Percentiles rank a stretch among this genome's conserved stretches.
phyloP scores from a whole-genome alignment of 2,797 vertebrate genomes.

The Pseudopleuronectes americanus region DNA sequence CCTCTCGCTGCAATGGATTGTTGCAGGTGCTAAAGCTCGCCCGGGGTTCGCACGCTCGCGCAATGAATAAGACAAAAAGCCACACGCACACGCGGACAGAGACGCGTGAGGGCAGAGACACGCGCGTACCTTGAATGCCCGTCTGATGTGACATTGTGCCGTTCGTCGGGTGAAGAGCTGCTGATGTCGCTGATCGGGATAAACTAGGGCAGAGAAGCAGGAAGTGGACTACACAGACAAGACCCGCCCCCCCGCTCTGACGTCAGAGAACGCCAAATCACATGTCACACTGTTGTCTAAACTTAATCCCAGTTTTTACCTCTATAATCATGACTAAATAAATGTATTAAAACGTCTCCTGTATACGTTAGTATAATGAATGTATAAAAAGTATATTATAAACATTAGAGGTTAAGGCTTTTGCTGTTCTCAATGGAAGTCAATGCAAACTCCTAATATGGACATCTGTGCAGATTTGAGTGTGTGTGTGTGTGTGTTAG shows the following conservation, averaged over 20 bases:
- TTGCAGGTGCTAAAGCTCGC: not conserved
- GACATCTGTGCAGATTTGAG: no score
- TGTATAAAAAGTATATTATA: no score
- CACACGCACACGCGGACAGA: fast-evolving
- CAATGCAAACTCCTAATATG: no score
- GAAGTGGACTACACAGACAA: conserved; percentile 68
- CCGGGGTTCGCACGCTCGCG: not conserved
- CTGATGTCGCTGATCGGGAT: conserved; percentile 71
- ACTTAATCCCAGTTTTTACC: not conserved
- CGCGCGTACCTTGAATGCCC: conserved; percentile 91
- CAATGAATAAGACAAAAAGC: no score
- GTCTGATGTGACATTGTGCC: conserved; percentile 95
- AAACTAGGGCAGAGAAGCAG: conserved; percentile 72
- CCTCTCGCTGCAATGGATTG: conserved; percentile 36
- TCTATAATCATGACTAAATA: no score
- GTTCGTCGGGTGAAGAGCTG: conserved; percentile 58
- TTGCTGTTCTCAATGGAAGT: no score
- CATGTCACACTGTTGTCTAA: not conserved
- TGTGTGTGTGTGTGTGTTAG: no score
- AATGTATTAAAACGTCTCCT: no score
- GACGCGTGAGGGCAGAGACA: not conserved
- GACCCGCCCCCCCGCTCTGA: conserved; percentile 32
- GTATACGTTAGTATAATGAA: no score
- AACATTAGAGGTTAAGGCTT: no score
- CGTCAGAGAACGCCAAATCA: conserved; percentile 50